Percentiles rank a stretch among this genome's conserved stretches.
Evolutionary conservation across 2,797 vertebrate genomes (phyloP).

Genomic region (Rhabdomys pumilio): DNA sequence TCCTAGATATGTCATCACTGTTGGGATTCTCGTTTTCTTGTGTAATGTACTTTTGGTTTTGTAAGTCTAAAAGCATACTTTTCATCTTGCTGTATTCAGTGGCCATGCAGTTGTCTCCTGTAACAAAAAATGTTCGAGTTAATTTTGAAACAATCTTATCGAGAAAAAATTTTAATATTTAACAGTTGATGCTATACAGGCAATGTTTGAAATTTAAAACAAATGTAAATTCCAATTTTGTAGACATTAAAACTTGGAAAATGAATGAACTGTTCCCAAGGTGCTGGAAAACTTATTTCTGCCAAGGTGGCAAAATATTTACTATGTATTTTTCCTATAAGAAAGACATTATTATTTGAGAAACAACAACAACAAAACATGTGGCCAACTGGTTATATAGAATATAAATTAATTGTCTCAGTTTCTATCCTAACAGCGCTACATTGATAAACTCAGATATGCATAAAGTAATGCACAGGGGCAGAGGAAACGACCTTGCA

Average conservation of each 20-base stretch:
- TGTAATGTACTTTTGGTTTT: slow-evolving; percentile 91
- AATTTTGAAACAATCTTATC: slow-evolving; percentile 49
- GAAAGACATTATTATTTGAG: not conserved
- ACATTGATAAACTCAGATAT: not conserved
- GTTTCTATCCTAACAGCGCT: not conserved
- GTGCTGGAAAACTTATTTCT: not conserved
- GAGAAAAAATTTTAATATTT: slow-evolving; percentile 19
- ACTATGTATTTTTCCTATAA: not conserved
- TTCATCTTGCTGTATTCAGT: slow-evolving; percentile 95
- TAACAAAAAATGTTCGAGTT: slow-evolving; percentile 78
- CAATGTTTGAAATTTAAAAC: not conserved
- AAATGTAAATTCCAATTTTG: not conserved
- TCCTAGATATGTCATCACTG: slow-evolving; percentile 91
- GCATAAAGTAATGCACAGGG: not conserved
- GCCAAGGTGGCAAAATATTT: not conserved
- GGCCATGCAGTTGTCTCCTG: slow-evolving; percentile 95
- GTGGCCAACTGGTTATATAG: rapidly evolving
- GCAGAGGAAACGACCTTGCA: not conserved
- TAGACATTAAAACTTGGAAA: not conserved
- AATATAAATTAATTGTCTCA: not conserved
- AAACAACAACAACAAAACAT: not conserved
- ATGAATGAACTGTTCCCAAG: not conserved
- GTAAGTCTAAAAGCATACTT: slow-evolving; percentile 93
- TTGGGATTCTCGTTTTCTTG: slow-evolving; percentile 88
- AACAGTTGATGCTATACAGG: not conserved